Evolutionary conservation across 2,797 vertebrate species (phyloP).

Genomic region (Galagoides demidoff): DNA sequence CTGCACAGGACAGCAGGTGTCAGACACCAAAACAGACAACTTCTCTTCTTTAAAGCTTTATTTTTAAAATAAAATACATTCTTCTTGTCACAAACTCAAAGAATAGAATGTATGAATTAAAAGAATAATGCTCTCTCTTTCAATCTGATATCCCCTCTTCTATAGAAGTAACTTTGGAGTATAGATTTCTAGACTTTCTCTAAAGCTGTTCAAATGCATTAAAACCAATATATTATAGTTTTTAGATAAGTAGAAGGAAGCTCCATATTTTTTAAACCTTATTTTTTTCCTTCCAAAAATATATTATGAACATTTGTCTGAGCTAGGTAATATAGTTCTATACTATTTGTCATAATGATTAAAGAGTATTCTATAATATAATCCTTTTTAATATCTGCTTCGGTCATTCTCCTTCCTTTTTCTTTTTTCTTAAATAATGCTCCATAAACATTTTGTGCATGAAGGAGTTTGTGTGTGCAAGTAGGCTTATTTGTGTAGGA

Average conservation of each 20-base stretch:
- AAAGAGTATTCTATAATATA: neutral
- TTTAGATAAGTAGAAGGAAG: constrained; percentile 56
- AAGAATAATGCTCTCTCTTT: neutral
- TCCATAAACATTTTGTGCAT: neutral
- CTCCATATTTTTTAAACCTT: neutral
- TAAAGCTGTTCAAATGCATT: neutral
- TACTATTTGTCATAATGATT: neutral
- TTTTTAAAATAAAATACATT: neutral
- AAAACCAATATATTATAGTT: neutral
- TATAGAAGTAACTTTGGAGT: constrained; percentile 12
- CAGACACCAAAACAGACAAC: neutral
- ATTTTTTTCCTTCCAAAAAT: constrained; percentile 15
- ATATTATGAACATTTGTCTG: constrained; percentile 19
- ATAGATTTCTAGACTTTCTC: constrained; percentile 39
- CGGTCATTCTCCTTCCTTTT: constrained; percentile 27
- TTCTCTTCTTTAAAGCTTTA: neutral
- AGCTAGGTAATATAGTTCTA: neutral
- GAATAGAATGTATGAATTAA: constrained; percentile 30
- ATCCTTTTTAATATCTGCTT: neutral
- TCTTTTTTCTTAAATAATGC: neutral
- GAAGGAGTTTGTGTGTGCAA: neutral
- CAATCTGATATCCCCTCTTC: neutral
- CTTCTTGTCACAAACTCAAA: neutral
- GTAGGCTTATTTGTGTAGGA: neutral
- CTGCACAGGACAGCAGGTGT: neutral